Evolutionary conservation across 2,113 vertebrate species (phyloP), one percentile per base, ranked within the genome.

Genomic region (Megalops atlanticus): DNA sequence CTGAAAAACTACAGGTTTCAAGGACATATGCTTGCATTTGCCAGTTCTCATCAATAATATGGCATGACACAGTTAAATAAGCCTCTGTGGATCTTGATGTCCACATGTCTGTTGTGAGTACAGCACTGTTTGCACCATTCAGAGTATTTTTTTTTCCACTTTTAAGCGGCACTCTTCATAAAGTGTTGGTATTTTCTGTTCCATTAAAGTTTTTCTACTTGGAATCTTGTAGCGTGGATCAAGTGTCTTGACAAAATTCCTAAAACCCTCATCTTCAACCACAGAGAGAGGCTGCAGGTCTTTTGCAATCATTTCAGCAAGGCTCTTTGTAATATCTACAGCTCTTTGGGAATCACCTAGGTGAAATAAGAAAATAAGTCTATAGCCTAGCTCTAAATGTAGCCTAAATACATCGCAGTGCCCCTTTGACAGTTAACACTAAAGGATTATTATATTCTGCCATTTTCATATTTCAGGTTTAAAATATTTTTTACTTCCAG

Each of bases 281-380:
- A n/a, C n/a, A 73, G 79, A 83, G 35, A 82, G 70, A 75, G 49
- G 81, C 81, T 83, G 78, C 38, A 83, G 47, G 81, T 80, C 73
- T 41, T 75, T 85, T 70, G 35, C 78, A 70, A 83, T 85, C 74
- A 83, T 85, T 81, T 78, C 45, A n/a, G 76, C 58, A 74, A 85
- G 79, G 71, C 76, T 81, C 76, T 4, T 76, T 70, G 82, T 85
- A 58, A 85, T 85, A 52, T 84, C 71, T 12, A 74, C 1, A 79
- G 85, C 79, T 86, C 82, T 82, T 79, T 71, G 79, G 75, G 82
- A 83, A 81, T 84, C 76, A 75, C 33, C 76, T 84, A 78, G 35
- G 79, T 24, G 36, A 82, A 79, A 82, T 77, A n/a, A n/a, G n/a
- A 82, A 76, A 38, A 82, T 45, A 75, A 75, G 12, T 45, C 74